Conservation (phyloP, 30 jellyfish, hydroid and myxozoan species). For the Aurelia coerulea region DNA sequence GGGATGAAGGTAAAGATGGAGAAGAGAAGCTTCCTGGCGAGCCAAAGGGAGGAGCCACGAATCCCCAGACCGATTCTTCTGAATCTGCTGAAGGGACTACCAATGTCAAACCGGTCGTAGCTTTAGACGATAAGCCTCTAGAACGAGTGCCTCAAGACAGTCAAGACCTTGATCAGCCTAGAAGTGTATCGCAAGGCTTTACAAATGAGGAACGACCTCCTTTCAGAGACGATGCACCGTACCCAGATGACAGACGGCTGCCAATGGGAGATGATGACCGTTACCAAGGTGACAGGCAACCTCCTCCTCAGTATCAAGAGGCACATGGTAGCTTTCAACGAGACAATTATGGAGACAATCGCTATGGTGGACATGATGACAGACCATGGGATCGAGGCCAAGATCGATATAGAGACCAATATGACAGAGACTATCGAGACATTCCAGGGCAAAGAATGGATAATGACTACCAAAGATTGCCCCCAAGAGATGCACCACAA, state of each 20-base stretch:
- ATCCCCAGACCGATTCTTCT: too few relatives aligned
- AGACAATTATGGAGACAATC: neutral
- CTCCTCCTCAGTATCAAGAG: neutral
- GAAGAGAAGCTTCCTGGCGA: neutral
- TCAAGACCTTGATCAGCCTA: neutral
- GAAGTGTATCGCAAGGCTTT: neutral
- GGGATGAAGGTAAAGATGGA: neutral
- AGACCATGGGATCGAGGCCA: slow-evolving; percentile 14
- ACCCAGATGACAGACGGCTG: neutral
- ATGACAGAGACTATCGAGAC: neutral
- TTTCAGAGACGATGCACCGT: neutral
- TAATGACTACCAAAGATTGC: neutral
- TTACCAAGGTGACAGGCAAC: neutral
- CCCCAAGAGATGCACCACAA: neutral
- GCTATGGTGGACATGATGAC: neutral
- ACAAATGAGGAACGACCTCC: neutral
- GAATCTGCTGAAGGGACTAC: too few relatives aligned
- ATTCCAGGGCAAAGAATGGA: neutral
- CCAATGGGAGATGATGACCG: neutral
- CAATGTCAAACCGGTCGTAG: too few relatives aligned
- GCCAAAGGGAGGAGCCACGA: neutral
- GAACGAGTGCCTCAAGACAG: neutral
- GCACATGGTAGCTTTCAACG: neutral
- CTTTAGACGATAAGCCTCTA: neutral
- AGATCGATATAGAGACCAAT: neutral